Evolutionary conservation across 2,888 invertebrate genomes (phyloP).

Genomic region (Dynastes grantii): DNA sequence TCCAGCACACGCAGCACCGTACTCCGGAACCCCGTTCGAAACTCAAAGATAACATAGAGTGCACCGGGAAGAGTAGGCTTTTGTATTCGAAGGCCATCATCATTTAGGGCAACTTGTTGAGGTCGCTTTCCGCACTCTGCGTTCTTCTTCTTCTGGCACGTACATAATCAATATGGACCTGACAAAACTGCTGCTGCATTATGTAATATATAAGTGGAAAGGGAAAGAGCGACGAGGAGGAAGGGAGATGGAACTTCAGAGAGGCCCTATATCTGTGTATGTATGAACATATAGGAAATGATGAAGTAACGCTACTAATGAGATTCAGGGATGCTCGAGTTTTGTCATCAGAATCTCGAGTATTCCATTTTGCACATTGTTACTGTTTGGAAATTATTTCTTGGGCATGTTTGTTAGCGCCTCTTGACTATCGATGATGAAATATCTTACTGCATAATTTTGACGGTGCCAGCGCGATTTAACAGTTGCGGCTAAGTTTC

Average conservation of each 20-base stretch:
- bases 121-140: slow-evolving; percentile 4
- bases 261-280: too few relatives aligned
- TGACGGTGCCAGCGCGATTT: not conserved
- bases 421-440: slow-evolving; percentile 27
- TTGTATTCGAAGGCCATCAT: slow-evolving; percentile 31
- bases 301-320: slow-evolving; percentile 55
- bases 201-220: not conserved
- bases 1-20: not conserved
- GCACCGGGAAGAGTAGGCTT: slow-evolving; percentile 16
- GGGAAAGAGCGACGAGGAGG: too few relatives aligned
- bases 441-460: slow-evolving; percentile 30
- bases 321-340: slow-evolving; percentile 56
- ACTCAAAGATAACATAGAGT: slow-evolving; percentile 16
- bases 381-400: slow-evolving; percentile 30
- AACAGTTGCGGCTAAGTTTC: slow-evolving; percentile 4
- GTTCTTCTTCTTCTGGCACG: not conserved
- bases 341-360: slow-evolving; percentile 55
- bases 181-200: slow-evolving; percentile 4
- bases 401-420: slow-evolving; percentile 33
- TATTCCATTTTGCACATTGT: slow-evolving; percentile 46
- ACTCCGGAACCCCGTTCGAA: not conserved
- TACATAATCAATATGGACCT: slow-evolving; percentile 20
- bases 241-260: too few relatives aligned
- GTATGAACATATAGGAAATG: not conserved
- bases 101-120: slow-evolving; percentile 36